Base-by-base conservation (phyloP, 2,113 vertebrate genomes). In the Hemichromis elongatus region DNA sequence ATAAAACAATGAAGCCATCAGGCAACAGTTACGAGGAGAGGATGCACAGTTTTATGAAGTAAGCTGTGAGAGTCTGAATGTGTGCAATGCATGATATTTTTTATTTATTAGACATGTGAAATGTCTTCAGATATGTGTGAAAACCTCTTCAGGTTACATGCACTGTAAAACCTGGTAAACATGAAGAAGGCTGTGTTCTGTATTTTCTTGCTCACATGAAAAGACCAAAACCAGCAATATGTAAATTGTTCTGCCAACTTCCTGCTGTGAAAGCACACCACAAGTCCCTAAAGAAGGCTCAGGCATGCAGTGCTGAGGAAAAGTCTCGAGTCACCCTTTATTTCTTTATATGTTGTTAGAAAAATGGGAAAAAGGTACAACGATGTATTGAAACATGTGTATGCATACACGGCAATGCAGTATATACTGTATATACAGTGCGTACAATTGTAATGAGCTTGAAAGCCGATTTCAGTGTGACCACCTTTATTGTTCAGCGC, bases 31-130 rank as follows among this genome's bases (percentile, higher is more conserved):
- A 10, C 3, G 7, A 52, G 2, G 26, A 52, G 26, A 9, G 26
- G 70, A 21, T 54, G 50, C 26, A 73, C 47, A 14, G 63, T 63
- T 85, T 33, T 35, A 40, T 86, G 40, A 85, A 63, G 73, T 68
- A 77, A 77, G 14, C 42, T 82, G 59, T 61, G 86, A 85, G 81
- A 84, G 77, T 81, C 18, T 66, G 4, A 87, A 66, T 30, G 37
- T 57, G 45, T 75, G 70, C 18, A 75, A 66, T 37, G 63, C 78
- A 63, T 75, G 26, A 47, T 53, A 4, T 13, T 80, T 33, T 75
- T 63, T 80, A 55, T 91, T 90, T 88, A 89, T 90, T 89, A 59
- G 19, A 45, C 26, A 13, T 77, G 77, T 77, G 8, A 77, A 68
- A 45, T 79, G 9, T 86, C 73, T 85, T 82, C 8, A 42, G 18